These are phyloP conservation scores for Napeogenes sylphis DNA, from an alignment of 2,888 invertebrate genomes.

Conservation along the genomic window DNA sequence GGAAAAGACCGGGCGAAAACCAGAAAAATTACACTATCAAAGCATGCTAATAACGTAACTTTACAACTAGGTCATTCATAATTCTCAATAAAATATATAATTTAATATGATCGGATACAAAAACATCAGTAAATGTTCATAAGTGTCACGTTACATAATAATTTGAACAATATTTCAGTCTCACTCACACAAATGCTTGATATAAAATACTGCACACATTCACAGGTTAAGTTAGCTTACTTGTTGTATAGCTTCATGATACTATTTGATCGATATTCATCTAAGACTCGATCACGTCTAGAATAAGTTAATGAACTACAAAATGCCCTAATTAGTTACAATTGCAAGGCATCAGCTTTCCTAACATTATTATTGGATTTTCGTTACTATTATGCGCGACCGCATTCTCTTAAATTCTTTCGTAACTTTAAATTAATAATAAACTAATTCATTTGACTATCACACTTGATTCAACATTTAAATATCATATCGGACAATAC, in stretches of 20 bases:
- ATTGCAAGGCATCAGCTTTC: conserved; percentile 72
- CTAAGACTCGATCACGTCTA: conserved; percentile 68
- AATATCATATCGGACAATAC: conserved; percentile 58
- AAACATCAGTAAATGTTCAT: conserved; percentile 61
- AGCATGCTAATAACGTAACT: conserved; percentile 71
- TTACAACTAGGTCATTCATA: conserved; percentile 57
- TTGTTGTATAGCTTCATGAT: conserved; percentile 50
- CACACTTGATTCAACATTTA: conserved; percentile 67
- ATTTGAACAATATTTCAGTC: conserved; percentile 75
- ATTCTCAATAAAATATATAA: conserved; percentile 39
- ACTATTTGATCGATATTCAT: conserved; percentile 71
- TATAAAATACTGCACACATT: conserved; percentile 69
- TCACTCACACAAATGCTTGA: conserved; percentile 71
- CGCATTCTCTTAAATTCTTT: conserved; percentile 75
- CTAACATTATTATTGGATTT: conserved; percentile 76
- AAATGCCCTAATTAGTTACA: conserved; percentile 74
- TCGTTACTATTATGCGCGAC: conserved; percentile 78
- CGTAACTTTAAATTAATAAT: conserved; percentile 71
- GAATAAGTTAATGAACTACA: conserved; percentile 73
- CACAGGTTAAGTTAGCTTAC: conserved; percentile 48
- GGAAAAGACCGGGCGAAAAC: conserved; percentile 76
- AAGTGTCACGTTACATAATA: conserved; percentile 56
- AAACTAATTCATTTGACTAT: conserved; percentile 76
- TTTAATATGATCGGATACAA: conserved; percentile 40
- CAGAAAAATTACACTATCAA: conserved; percentile 69